Evolutionary conservation across 2,797 vertebrate genomes (phyloP).

Genomic region (Cynodonichthys magdalenae): DNA sequence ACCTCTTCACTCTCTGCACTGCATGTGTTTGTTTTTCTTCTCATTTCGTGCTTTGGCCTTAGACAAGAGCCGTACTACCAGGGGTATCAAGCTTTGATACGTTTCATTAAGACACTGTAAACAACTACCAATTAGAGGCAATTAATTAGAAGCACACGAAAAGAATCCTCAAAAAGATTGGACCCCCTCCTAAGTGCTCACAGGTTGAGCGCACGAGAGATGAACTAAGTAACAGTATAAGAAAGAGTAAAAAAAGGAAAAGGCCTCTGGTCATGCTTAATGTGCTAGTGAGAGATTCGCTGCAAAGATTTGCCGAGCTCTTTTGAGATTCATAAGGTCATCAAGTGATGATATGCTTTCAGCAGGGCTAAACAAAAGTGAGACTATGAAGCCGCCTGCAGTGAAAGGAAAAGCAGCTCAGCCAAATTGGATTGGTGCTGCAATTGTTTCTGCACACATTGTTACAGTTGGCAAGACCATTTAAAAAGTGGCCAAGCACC

Average conservation of each 20-base stretch:
- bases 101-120: constrained; percentile 72
- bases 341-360: constrained; percentile 68
- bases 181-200: constrained; percentile 45
- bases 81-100: constrained; percentile 66
- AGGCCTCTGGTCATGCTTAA: constrained; percentile 61
- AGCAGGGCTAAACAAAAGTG: constrained; percentile 61
- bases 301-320: constrained; percentile 63
- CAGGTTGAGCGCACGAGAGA: constrained; percentile 24
- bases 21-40: constrained; percentile 18
- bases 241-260: constrained; percentile 14
- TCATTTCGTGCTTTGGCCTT: constrained; percentile 27
- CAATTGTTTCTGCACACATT: constrained; percentile 69
- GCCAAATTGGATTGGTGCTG: constrained; percentile 73
- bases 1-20: neutral
- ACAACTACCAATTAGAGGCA: constrained; percentile 76
- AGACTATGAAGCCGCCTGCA: constrained; percentile 37
- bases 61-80: constrained; percentile 55
- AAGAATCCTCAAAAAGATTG: constrained; percentile 64
- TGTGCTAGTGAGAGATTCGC: constrained; percentile 66
- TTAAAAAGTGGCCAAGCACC: constrained; percentile 57
- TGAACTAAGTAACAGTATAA: constrained; percentile 39
- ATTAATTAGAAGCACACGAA: constrained; percentile 71
- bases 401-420: constrained; percentile 34
- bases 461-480: constrained; percentile 66
- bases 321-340: constrained; percentile 75